Conservation (phyloP, 1,140 invertebrate species). For the Conus ventricosus region DNA sequence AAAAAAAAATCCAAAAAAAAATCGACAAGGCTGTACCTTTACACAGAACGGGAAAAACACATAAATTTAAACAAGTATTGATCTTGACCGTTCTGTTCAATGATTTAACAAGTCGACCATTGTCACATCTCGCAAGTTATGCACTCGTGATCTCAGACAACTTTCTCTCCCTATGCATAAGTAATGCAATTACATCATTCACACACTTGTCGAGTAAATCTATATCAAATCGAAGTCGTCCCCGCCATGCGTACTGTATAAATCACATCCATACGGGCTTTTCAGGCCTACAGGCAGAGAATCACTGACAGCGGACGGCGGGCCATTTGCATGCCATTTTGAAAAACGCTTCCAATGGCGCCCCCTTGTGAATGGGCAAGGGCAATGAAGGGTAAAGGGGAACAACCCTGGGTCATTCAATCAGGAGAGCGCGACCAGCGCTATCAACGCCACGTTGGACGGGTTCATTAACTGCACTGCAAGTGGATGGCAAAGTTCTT, state of each 20-base stretch:
- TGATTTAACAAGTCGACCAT: background rate
- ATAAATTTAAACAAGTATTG: too few species aligned
- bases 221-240: background rate
- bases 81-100: too few species aligned
- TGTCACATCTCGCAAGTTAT: background rate
- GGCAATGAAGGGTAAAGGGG: background rate
- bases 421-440: background rate
- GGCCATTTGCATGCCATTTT: slow-evolving; percentile 33
- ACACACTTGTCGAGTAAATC: slow-evolving; percentile 10
- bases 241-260: background rate
- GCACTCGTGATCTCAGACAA: background rate
- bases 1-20: too few species aligned
- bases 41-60: too few species aligned
- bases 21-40: too few species aligned
- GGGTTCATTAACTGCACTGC: background rate
- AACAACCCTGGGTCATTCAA: slow-evolving; percentile 29
- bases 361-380: slow-evolving; percentile 14
- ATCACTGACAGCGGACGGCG: background rate
- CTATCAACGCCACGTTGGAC: background rate
- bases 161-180: background rate
- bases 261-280: background rate
- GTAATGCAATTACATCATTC: slow-evolving; percentile 7
- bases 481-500: too few species aligned
- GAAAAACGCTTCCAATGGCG: slow-evolving; percentile 19
- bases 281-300: background rate